Base-by-base conservation (phyloP, 2,888 invertebrate genomes). In the Eristalis tenax region DNA sequence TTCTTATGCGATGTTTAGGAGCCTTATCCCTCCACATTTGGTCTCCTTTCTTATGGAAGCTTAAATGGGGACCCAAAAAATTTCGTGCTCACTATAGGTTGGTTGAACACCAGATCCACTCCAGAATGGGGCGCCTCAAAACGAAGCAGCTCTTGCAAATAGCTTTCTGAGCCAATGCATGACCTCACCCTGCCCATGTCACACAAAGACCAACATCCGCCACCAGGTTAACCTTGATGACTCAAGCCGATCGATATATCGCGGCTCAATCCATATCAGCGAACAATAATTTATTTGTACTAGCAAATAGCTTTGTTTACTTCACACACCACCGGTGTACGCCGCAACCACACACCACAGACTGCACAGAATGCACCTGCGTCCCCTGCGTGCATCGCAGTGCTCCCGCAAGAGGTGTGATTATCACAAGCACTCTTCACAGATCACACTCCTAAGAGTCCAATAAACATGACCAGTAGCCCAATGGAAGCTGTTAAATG, bases 391-490 rank as follows among this genome's bases (percentile, higher is more conserved):
- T 65, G 38, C 23, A 5, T 40, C 13, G 38, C 38, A 2, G 13
- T 38, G 38, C 13, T 38, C 38, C 22, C 22, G 15, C 43, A 65
- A 65, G 65, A 59, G 68, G 76, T 68, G 61, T 59, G 76, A 76
- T 68, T 61, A 76, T 76, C 76, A 61, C 40, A 57, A 57, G 56
- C 5, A 23, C 22, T 35, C 26, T 64, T 40, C 73, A 59, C 43
- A 68, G 63, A 80, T 83, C 56, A 22, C 73, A 83, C 83, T 68
- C 73, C 40, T 66, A 38, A 38, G 22, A 65, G 63, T 65, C 40
- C 65, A 78, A 81, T 74, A 74, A 77, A 78, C 79, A 86, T 88
- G 81, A 85, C 82, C 85, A 88, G 88, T 83, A 88, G 88, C 85
- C 68, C 71, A 74, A 64, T 83, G 69, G 80, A 78, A 86, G 88